Evolutionary conservation across 1,140 invertebrate species (phyloP).

Genomic region (Zaprionus taronus): DNA sequence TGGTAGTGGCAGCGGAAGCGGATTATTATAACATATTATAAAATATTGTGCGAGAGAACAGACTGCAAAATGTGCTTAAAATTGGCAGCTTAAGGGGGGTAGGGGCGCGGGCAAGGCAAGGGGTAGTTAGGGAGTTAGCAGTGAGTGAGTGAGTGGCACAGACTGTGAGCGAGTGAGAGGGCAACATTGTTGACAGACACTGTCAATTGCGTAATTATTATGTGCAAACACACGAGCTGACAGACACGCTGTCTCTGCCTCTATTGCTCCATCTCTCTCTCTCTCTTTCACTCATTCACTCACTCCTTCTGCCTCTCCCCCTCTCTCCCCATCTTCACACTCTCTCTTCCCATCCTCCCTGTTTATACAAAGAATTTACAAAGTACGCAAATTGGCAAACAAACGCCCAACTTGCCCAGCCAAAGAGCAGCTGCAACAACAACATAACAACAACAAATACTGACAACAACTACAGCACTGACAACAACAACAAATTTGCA

Average conservation of each 20-base stretch:
- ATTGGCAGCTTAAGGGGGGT: neutral
- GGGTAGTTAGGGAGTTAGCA: neutral
- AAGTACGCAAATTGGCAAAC: constrained; percentile 79
- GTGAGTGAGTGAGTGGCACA: neutral
- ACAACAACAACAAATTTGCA: constrained; percentile 38
- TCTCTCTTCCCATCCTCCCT: constrained; percentile 4
- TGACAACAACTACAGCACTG: constrained; percentile 3
- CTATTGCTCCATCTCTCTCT: neutral
- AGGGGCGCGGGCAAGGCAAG: neutral
- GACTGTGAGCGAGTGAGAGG: neutral
- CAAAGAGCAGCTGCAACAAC: constrained; percentile 17
- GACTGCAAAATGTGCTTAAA: neutral
- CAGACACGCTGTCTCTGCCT: neutral
- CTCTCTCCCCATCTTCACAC: neutral
- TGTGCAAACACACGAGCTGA: constrained; percentile 38
- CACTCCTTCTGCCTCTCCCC: neutral
- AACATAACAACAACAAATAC: neutral
- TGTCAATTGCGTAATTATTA: constrained; percentile 76
- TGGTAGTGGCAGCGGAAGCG: neutral
- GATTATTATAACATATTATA: constrained; percentile 1
- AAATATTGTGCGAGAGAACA: neutral
- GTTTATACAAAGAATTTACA: constrained; percentile 68
- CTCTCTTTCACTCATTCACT: neutral
- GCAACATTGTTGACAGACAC: constrained; percentile 1
- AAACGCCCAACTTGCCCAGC: constrained; percentile 24